These are phyloP conservation scores for Ditylenchus weischeri DNA, from an alignment of 2,888 invertebrate genomes.

Conservation along the genomic window DNA sequence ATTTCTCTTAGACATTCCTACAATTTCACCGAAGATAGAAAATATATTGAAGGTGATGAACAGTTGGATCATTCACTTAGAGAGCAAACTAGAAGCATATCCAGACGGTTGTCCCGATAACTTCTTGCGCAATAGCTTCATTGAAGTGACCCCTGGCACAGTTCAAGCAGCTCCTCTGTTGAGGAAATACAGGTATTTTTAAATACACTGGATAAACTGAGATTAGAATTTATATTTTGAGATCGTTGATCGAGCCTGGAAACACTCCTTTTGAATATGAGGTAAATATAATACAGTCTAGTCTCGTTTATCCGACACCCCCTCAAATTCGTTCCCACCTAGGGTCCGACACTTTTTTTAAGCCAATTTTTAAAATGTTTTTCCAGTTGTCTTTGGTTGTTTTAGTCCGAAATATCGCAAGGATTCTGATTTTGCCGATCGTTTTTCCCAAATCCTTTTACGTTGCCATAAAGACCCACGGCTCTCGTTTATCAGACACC, in stretches of 20 bases:
- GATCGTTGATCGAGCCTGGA: slow-evolving; percentile 79
- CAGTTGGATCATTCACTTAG: slow-evolving; percentile 81
- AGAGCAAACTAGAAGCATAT: slow-evolving; percentile 64
- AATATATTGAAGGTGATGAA: slow-evolving; percentile 79
- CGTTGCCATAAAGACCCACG: too few species aligned
- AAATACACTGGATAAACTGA: background rate
- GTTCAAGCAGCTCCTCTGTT: slow-evolving; percentile 11
- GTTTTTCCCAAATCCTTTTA: too few species aligned
- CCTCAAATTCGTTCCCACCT: too few species aligned
- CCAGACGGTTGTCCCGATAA: slow-evolving; percentile 52
- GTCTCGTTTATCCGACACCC: too few species aligned
- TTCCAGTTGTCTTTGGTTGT: too few species aligned
- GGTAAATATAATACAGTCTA: slow-evolving; percentile 23
- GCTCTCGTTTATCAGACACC: too few species aligned
- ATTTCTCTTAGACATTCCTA: slow-evolving; percentile 74
- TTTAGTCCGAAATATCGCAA: too few species aligned
- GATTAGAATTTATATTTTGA: background rate
- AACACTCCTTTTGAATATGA: slow-evolving; percentile 87
- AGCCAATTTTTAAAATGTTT: too few species aligned
- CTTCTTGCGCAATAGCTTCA: slow-evolving; percentile 48
- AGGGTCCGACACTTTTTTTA: too few species aligned
- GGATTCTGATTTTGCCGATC: too few species aligned
- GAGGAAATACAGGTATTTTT: slow-evolving; percentile 9
- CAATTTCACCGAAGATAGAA: slow-evolving; percentile 87
- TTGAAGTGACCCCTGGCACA: slow-evolving; percentile 30